phyloP scores from a whole-genome alignment of 53 echinoderm and acorn worm genomes.

The Holothuria leucospilota region DNA sequence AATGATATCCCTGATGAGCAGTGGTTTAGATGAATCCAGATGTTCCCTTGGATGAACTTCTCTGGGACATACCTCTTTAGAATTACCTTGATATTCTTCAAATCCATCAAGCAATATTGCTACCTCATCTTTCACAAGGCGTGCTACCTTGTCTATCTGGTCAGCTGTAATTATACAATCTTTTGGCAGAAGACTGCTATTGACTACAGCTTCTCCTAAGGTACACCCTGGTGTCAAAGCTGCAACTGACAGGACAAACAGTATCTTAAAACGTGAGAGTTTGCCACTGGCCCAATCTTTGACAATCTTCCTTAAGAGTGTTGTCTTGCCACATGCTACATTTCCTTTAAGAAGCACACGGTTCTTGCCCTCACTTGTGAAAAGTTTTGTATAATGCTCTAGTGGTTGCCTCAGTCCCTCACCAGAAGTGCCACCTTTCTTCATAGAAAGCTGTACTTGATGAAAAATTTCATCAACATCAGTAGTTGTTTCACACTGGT shows the following conservation, averaged over 20 bases:
- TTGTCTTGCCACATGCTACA: constrained; percentile 17
- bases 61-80: neutral
- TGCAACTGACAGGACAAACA: neutral
- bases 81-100: neutral
- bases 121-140: neutral
- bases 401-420: constrained; percentile 1
- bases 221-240: constrained; percentile 11
- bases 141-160: neutral
- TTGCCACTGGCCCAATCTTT: constrained; percentile 13
- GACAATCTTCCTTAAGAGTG: neutral
- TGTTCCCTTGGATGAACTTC: neutral
- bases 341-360: constrained; percentile 35
- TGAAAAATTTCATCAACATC: constrained; percentile 17
- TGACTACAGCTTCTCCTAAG: constrained; percentile 12
- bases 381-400: neutral
- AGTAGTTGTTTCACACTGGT: no score
- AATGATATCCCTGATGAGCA: constrained; percentile 8
- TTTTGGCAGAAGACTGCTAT: neutral
- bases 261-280: neutral
- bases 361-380: neutral
- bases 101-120: constrained; percentile 18
- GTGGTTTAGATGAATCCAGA: neutral
- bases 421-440: neutral
- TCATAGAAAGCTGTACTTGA: neutral
- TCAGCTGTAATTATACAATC: neutral